Evolutionary conservation across 2,113 vertebrate genomes (phyloP), one percentile per base, ranked within the genome.

Genomic region (Perca schrenkii): DNA sequence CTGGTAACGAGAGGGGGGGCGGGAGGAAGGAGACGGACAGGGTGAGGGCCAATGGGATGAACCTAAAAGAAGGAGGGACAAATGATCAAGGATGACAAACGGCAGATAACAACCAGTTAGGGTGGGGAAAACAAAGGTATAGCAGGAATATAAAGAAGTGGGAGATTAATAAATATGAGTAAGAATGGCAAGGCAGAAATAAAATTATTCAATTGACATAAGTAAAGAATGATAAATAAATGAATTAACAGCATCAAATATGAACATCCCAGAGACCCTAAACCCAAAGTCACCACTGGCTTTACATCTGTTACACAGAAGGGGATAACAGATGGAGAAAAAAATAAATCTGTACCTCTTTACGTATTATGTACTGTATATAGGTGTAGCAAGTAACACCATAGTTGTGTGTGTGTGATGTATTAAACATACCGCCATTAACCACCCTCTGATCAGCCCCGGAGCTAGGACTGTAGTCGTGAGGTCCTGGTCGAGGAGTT

Each of bases 11-110:
- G 97, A 97, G 96, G 97, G 97, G 97, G 98, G 97, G 95, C 97
- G 97, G 95, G 97, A 99, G 95, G 97, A 98, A 97, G 97, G 97
- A 98, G 98, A 98, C 95, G 97, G 97, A 96, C 97, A 99, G 96
- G 97, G 98, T 97, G 98, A 97, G 97, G 97, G 97, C 98, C 98
- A 99, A 96, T 98, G 96, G 96, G 97, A 97, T 96, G 97, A 96
- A 99, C 98, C 98, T 94, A 92, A 90, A 91, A 86, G 81, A 92
- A 83, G 88, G 77, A 91, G 90, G 91, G 91, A 92, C 82, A 94
- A 89, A 94, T 87, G 87, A 91, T 89, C 84, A 91, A 92, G 83
- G 80, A 89, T 87, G 80, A 85, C 71, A 79, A 81, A 89, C 57
- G 71, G 69, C 46, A 63, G 74, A 82, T 58, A 46, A 83, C 47